Evolutionary conservation across 2,113 vertebrate genomes (phyloP).

Genomic region (Laterallus jamaicensis): DNA sequence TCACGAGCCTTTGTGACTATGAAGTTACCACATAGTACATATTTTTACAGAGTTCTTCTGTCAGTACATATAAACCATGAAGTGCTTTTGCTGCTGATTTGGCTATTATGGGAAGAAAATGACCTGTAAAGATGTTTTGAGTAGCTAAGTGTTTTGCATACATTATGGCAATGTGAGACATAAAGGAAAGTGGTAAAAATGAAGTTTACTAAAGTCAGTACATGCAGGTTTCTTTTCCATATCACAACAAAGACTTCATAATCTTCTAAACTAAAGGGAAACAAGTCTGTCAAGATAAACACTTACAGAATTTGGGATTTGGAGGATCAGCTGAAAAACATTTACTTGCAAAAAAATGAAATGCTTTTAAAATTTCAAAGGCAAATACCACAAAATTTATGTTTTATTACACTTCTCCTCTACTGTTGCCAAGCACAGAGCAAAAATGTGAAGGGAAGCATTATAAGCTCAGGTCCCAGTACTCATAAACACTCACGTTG

Average conservation of each 20-base stretch:
- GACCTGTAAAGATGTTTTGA: slow-evolving; percentile 70
- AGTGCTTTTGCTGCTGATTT: slow-evolving; percentile 68
- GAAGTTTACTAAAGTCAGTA: slow-evolving; percentile 66
- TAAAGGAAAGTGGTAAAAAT: slow-evolving; percentile 63
- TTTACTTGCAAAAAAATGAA: background rate
- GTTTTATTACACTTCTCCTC: slow-evolving; percentile 18
- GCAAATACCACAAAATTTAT: background rate
- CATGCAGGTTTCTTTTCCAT: slow-evolving; percentile 60
- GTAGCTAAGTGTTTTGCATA: slow-evolving; percentile 71
- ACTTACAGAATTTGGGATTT: slow-evolving; percentile 44
- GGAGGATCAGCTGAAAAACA: slow-evolving; percentile 53
- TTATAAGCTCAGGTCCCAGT: background rate
- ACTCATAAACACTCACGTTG: background rate
- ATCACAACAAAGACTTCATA: slow-evolving; percentile 48
- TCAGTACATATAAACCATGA: slow-evolving; percentile 62
- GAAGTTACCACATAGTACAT: slow-evolving; percentile 46
- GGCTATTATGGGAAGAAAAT: slow-evolving; percentile 71
- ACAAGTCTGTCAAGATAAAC: slow-evolving; percentile 50
- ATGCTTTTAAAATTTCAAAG: slow-evolving; percentile 20
- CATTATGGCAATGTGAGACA: slow-evolving; percentile 60
- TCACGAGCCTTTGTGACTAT: background rate
- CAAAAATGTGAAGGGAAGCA: background rate
- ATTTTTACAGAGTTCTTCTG: slow-evolving; percentile 56
- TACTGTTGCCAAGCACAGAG: background rate
- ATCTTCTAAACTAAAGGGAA: slow-evolving; percentile 45